Conservation (phyloP, 2,797 vertebrate genomes). For the Falco peregrinus region DNA sequence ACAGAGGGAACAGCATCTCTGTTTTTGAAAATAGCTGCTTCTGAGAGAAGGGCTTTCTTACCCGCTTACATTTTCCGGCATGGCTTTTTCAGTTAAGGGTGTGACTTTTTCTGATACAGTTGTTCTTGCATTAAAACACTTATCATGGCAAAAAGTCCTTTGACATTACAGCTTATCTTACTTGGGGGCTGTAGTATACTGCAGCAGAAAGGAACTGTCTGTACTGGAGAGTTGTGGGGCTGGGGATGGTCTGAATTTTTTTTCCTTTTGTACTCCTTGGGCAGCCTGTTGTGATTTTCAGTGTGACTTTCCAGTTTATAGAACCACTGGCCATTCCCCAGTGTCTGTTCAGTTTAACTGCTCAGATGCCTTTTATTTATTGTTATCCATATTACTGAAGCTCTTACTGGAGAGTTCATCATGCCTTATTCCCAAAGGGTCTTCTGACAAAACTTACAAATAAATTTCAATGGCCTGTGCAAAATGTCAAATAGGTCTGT, state of each 20-base stretch:
- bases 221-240: background rate
- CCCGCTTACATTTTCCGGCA: background rate
- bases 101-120: conserved; percentile 1
- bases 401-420: background rate
- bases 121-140: background rate
- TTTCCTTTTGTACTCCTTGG: background rate
- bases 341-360: background rate
- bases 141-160: conserved; percentile 19
- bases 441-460: background rate
- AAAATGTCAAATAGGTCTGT: background rate
- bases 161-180: conserved; percentile 31
- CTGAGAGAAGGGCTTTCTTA: background rate
- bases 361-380: background rate
- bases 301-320: background rate
- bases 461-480: background rate
- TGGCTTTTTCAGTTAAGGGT: conserved; percentile 42
- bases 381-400: background rate
- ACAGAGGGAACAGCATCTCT: background rate
- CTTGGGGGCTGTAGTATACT: background rate
- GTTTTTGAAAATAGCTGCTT: background rate
- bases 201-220: background rate
- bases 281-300: background rate
- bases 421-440: background rate
- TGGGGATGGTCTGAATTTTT: background rate
- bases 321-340: background rate